A percentile compares a stretch with the other conserved stretches of the same genome.
These are phyloP conservation scores for Oscarella lobularis DNA, from an alignment of 37 sponge, comb jelly and placozoan species.

Conservation along the genomic window DNA sequence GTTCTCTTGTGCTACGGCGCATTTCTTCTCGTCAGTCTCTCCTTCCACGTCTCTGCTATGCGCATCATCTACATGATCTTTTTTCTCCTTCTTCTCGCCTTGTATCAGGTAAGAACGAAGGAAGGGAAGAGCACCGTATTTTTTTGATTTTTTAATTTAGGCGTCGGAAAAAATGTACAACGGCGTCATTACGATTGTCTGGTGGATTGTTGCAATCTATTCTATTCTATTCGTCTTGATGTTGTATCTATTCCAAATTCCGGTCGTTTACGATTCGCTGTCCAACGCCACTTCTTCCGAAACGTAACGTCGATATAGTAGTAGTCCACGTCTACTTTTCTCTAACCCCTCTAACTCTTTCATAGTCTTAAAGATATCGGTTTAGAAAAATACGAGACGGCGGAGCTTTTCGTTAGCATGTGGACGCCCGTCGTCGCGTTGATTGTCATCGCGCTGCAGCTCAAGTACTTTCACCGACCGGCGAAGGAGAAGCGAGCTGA, in stretches of 20 bases:
- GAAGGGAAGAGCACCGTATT: background rate
- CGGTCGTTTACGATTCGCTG: background rate
- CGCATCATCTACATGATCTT: slow-evolving; percentile 49
- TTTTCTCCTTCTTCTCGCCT: slow-evolving; percentile 44
- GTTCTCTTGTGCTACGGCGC: slow-evolving; percentile 47
- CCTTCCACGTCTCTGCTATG: slow-evolving; percentile 31
- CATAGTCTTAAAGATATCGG: too few species aligned
- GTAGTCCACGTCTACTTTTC: too few species aligned
- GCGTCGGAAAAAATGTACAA: background rate
- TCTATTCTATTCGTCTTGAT: background rate
- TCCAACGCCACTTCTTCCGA: background rate
- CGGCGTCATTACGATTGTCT: background rate
- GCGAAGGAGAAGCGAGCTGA: background rate
- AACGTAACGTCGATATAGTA: too few species aligned
- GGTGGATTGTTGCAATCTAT: background rate
- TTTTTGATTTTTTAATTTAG: background rate
- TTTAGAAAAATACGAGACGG: background rate
- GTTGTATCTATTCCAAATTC: background rate
- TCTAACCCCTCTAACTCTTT: too few species aligned
- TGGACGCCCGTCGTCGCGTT: slow-evolving; percentile 53
- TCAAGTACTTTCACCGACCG: slow-evolving; percentile 43
- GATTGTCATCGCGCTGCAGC: slow-evolving; percentile 54
- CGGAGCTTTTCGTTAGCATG: slow-evolving; percentile 21
- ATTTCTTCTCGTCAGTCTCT: slow-evolving; percentile 59
- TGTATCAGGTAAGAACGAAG: slow-evolving; percentile 48